phyloP scores from a whole-genome alignment of 2,888 invertebrate genomes.

The Papilio demoleus region DNA sequence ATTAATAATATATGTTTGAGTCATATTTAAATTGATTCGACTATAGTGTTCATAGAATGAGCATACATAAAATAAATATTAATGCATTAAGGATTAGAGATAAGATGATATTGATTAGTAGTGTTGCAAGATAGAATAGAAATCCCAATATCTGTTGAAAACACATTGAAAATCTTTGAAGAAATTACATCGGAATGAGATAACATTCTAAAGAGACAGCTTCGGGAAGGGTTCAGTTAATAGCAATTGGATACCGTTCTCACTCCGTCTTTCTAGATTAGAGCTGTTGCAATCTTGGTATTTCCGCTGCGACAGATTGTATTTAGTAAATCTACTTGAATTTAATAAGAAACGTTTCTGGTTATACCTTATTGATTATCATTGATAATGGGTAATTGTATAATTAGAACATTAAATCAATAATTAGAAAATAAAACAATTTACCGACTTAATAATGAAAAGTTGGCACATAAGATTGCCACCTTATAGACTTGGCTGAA shows the following conservation, averaged over 20 bases:
- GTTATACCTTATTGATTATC: neutral
- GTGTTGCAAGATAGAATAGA: slow-evolving; percentile 12
- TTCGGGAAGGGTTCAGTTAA: slow-evolving; percentile 36
- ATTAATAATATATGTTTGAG: neutral
- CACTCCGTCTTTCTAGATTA: slow-evolving; percentile 38
- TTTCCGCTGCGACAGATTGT: slow-evolving; percentile 36
- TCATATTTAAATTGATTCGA: too few species aligned
- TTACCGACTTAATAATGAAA: too few species aligned
- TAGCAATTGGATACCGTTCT: slow-evolving; percentile 38
- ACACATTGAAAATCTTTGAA: slow-evolving; percentile 28
- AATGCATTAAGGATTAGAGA: too few species aligned
- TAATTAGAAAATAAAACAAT: too few species aligned
- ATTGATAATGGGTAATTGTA: too few species aligned
- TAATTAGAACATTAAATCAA: too few species aligned
- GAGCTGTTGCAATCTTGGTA: slow-evolving; percentile 33
- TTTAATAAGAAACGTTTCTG: neutral
- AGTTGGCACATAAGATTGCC: too few species aligned
- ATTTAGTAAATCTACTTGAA: slow-evolving; percentile 12
- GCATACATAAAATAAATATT: neutral
- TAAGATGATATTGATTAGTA: too few species aligned
- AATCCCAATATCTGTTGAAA: slow-evolving; percentile 27
- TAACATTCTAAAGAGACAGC: slow-evolving; percentile 39
- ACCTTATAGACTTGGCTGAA: too few species aligned
- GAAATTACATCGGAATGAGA: slow-evolving; percentile 38
- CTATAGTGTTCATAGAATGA: too few species aligned